Evolutionary conservation across 2,888 invertebrate species (phyloP).

Genomic region (Epirrhoe tristata): DNA sequence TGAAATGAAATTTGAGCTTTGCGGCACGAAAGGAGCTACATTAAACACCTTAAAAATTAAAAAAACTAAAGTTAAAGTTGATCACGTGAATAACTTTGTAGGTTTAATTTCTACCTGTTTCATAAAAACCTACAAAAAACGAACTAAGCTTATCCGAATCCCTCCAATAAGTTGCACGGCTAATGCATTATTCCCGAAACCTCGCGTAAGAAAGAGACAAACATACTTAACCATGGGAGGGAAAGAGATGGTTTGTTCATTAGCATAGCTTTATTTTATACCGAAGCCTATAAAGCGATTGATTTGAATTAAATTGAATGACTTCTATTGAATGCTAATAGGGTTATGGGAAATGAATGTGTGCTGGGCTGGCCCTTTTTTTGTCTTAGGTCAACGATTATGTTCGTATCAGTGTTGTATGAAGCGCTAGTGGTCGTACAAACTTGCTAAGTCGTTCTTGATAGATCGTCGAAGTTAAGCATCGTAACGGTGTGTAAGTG

Average conservation of each 20-base stretch:
- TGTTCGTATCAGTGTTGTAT: not conserved
- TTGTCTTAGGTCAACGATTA: not conserved
- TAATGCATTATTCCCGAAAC: slow-evolving; percentile 57
- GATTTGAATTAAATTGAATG: slow-evolving; percentile 52
- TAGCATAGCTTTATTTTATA: slow-evolving; percentile 52
- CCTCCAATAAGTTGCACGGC: slow-evolving; percentile 55
- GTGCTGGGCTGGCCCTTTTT: not conserved
- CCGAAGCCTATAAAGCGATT: slow-evolving; percentile 48
- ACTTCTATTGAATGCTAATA: slow-evolving; percentile 53
- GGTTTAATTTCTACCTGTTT: slow-evolving; percentile 12
- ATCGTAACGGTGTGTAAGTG: no score
- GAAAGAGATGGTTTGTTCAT: slow-evolving; percentile 46
- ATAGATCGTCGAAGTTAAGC: no score
- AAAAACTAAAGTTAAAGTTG: not conserved
- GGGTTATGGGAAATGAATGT: slow-evolving; percentile 2
- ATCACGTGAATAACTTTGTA: slow-evolving; percentile 1
- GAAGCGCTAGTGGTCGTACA: no score
- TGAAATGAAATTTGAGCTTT: no score
- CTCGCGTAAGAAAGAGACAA: slow-evolving; percentile 44
- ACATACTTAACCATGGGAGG: slow-evolving; percentile 11
- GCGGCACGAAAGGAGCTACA: no score
- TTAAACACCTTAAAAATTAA: not conserved
- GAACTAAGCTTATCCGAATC: slow-evolving; percentile 44
- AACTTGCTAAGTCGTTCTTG: no score
- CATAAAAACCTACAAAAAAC: slow-evolving; percentile 44